Percentiles rank a stretch among this genome's conserved stretches.
phyloP scores from a whole-genome alignment of 35 echinoderm and acorn worm genomes.

The Ophioderma brevispina region DNA sequence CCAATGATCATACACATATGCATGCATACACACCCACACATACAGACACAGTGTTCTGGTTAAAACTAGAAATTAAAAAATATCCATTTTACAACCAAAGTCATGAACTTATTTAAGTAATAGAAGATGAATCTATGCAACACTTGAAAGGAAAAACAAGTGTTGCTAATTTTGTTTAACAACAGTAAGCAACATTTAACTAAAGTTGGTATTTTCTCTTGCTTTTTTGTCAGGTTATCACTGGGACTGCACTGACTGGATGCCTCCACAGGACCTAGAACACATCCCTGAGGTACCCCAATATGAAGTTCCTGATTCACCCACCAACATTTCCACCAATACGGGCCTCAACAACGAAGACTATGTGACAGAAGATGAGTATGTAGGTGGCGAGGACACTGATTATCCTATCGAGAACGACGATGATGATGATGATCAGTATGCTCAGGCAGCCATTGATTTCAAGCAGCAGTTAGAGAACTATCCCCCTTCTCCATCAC shows the following conservation, averaged over 20 bases:
- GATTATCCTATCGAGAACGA: conserved; percentile 85
- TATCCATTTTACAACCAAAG: no score
- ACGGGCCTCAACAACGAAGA: conserved; percentile 70
- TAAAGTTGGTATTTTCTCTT: conserved; percentile 23
- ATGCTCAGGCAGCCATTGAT: conserved; percentile 47
- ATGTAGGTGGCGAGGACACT: conserved; percentile 90
- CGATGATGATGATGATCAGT: conserved; percentile 58
- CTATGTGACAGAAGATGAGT: conserved; percentile 81
- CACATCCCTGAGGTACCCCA: conserved; percentile 76
- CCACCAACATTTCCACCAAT: conserved; percentile 80
- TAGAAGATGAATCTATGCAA: no score
- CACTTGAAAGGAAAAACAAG: no score
- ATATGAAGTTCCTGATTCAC: conserved; percentile 64
- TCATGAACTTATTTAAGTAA: no score
- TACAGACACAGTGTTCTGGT: no score
- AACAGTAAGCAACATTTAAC: no score
- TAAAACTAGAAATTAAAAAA: no score
- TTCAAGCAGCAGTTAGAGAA: conserved; percentile 77
- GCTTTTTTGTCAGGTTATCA: conserved; percentile 65
- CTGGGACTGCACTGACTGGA: conserved; percentile 96
- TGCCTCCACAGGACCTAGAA: conserved; percentile 65
- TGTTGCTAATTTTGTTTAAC: no score
- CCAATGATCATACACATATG: no score
- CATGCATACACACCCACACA: no score
- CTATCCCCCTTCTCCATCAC: conserved; percentile 49